These are phyloP conservation scores for Platichthys stellatus DNA, from an alignment of 2,113 vertebrate genomes.

Conservation along the genomic window DNA sequence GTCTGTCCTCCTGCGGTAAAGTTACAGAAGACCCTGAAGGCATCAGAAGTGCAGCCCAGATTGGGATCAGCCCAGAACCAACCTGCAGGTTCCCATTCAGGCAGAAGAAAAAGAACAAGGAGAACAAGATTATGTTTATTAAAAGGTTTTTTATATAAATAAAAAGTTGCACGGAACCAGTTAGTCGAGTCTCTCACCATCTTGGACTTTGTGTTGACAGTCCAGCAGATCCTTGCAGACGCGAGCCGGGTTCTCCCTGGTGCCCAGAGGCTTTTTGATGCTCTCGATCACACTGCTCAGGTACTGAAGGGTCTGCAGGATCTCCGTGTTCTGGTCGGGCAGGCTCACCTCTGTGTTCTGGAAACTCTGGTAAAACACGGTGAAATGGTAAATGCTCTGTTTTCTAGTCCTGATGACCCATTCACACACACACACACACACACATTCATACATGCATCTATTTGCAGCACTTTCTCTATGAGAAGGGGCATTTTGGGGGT, in stretches of 20 bases:
- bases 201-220: slow-evolving; percentile 87
- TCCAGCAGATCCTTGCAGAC: slow-evolving; percentile 94
- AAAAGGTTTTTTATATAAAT: too few species aligned
- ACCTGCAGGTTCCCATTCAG: slow-evolving; percentile 76
- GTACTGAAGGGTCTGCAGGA: slow-evolving; percentile 92
- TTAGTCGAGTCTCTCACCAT: slow-evolving; percentile 84
- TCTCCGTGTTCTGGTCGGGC: slow-evolving; percentile 87
- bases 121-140: background rate
- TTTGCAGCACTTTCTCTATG: too few species aligned
- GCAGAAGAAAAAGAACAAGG: background rate
- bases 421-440: background rate
- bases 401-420: background rate
- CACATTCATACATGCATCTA: too few species aligned
- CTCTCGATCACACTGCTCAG: slow-evolving; percentile 90
- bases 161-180: too few species aligned
- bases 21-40: slow-evolving; percentile 97
- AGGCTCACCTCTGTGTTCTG: slow-evolving; percentile 90
- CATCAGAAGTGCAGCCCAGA: slow-evolving; percentile 94
- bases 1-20: slow-evolving; percentile 98
- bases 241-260: slow-evolving; percentile 92
- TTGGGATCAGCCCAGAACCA: slow-evolving; percentile 99
- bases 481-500: too few species aligned
- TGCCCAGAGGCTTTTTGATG: slow-evolving; percentile 93
- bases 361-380: slow-evolving; percentile 83
- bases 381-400: background rate